Percentiles rank a stretch among this genome's conserved stretches.
These are phyloP conservation scores for Globicephala melas DNA, from an alignment of 2,113 vertebrate species.

Conservation along the genomic window DNA sequence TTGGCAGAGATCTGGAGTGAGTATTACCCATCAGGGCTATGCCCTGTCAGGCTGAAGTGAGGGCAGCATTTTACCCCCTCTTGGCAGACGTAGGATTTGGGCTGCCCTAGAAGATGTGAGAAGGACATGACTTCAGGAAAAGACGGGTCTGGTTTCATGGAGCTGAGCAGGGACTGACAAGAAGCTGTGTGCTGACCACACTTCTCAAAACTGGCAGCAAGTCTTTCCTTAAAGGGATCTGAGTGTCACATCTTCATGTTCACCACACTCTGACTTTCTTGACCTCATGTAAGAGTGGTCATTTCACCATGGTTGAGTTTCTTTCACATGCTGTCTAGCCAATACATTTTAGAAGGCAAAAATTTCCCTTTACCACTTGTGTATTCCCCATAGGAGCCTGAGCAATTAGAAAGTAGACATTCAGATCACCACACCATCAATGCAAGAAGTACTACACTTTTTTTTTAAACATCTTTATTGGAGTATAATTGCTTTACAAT, in stretches of 20 bases:
- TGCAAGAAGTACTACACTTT: background rate
- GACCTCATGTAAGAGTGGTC: background rate
- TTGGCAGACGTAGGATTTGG: background rate
- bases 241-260: fast-evolving
- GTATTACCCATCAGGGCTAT: too few relatives aligned
- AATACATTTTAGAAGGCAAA: background rate
- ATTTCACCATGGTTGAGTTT: background rate
- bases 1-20: background rate
- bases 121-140: background rate
- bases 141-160: background rate
- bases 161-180: background rate
- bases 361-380: background rate
- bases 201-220: background rate
- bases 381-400: background rate
- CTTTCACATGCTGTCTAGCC: background rate
- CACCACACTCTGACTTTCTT: background rate
- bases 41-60: fast-evolving
- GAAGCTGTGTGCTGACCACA: background rate
- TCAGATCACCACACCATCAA: background rate
- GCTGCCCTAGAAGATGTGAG: background rate
- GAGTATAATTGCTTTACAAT: too few relatives aligned
- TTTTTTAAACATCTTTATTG: too few relatives aligned
- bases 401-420: background rate
- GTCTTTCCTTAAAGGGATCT: background rate
- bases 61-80: fast-evolving